These are phyloP conservation scores for Syrrhaptes paradoxus DNA, from an alignment of 2,113 vertebrate species.

Conservation along the genomic window DNA sequence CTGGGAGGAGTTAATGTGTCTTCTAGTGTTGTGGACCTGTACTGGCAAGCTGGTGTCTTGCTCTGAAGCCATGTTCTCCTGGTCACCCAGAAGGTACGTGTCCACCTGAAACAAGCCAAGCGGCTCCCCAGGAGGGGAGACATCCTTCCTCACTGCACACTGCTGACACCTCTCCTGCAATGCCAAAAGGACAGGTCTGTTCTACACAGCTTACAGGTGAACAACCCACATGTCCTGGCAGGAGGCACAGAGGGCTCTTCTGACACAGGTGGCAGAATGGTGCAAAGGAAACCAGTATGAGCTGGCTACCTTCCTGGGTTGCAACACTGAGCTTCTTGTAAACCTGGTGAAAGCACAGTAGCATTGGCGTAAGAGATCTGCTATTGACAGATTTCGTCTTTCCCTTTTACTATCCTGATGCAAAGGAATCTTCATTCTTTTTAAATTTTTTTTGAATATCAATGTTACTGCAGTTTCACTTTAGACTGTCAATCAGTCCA, in stretches of 20 bases:
- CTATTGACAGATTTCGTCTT: not conserved
- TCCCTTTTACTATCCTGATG: not conserved
- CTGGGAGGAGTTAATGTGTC: not conserved
- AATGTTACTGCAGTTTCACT: not conserved
- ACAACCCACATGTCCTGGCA: not conserved
- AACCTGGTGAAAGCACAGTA: not conserved
- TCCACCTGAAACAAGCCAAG: not conserved
- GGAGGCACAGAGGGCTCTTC: not conserved
- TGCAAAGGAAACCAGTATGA: not conserved
- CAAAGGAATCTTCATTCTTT: not conserved
- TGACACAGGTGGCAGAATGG: not conserved
- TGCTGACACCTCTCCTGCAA: not conserved
- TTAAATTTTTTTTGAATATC: not conserved
- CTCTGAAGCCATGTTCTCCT: not conserved
- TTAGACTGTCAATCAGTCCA: not conserved
- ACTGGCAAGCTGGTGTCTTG: not conserved
- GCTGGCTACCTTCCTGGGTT: not conserved
- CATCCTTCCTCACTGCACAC: not conserved
- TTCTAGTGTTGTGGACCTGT: not conserved
- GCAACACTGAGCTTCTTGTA: not conserved
- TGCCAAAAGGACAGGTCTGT: not conserved
- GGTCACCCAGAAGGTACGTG: not conserved
- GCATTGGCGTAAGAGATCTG: not conserved
- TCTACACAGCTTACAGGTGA: not conserved
- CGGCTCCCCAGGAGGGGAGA: not conserved